phyloP scores from a whole-genome alignment of 2,888 invertebrate genomes.

The Drepana falcataria region DNA sequence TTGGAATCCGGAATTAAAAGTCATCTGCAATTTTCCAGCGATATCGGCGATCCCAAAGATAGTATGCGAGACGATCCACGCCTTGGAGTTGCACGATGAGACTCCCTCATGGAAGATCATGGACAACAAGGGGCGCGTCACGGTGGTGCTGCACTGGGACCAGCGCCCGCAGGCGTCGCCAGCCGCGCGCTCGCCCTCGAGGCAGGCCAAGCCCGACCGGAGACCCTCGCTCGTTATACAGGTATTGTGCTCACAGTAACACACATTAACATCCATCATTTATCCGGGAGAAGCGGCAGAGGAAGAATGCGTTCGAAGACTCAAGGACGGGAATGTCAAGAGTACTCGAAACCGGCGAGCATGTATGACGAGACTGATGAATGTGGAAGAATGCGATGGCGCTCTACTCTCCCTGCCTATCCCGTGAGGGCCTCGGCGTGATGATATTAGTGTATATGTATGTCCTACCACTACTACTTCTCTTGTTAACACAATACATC shows the following conservation, averaged over 20 bases:
- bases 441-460: too few species aligned
- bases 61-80: slow-evolving; percentile 98
- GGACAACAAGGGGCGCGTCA: slow-evolving; percentile 98
- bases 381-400: too few species aligned
- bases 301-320: too few species aligned
- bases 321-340: too few species aligned
- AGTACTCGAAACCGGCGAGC: too few species aligned
- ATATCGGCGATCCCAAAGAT: slow-evolving; percentile 97
- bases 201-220: slow-evolving; percentile 74
- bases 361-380: too few species aligned
- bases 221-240: slow-evolving; percentile 84
- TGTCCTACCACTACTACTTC: too few species aligned
- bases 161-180: slow-evolving; percentile 86
- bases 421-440: too few species aligned
- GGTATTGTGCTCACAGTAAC: background rate
- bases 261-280: background rate
- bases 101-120: slow-evolving; percentile 99
- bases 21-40: slow-evolving; percentile 77
- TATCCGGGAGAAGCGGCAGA: slow-evolving; percentile 5
- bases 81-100: slow-evolving; percentile 96
- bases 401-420: too few species aligned
- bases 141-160: slow-evolving; percentile 98
- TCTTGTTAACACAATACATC: too few species aligned
- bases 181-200: slow-evolving; percentile 76
- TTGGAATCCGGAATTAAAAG: background rate